These are phyloP conservation scores for Brachyrhaphis roseni DNA, from an alignment of 2,797 vertebrate genomes.

Conservation along the genomic window DNA sequence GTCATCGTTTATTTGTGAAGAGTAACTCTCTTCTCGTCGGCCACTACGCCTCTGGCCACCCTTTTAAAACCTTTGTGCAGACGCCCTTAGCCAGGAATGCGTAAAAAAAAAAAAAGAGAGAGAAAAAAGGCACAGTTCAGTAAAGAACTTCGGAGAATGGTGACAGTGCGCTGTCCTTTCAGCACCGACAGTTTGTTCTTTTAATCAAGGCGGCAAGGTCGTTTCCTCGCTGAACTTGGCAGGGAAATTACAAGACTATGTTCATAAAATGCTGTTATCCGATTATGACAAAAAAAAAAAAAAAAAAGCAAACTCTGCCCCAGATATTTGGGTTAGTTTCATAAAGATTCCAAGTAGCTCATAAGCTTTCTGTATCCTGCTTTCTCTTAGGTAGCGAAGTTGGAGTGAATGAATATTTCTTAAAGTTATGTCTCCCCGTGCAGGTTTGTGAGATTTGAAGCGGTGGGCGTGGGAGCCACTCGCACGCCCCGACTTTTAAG, in stretches of 20 bases:
- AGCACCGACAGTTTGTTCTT: slow-evolving; percentile 62
- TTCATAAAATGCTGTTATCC: neutral
- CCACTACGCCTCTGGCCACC: neutral
- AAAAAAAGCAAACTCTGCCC: neutral
- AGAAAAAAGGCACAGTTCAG: neutral
- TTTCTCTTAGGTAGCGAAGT: neutral
- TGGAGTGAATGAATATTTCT: neutral
- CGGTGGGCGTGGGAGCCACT: slow-evolving; percentile 24
- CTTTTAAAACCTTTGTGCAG: neutral
- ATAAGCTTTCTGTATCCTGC: neutral
- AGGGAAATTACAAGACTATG: neutral
- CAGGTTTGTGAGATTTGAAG: slow-evolving; percentile 16
- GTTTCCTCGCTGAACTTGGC: neutral
- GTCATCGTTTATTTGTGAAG: slow-evolving; percentile 1
- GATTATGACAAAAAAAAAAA: neutral
- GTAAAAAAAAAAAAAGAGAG: too few species aligned
- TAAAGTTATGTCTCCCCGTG: neutral
- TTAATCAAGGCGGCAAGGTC: slow-evolving; percentile 21
- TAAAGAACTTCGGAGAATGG: slow-evolving; percentile 5
- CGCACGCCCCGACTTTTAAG: slow-evolving; percentile 52
- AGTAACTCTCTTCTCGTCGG: neutral
- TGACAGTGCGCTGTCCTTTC: slow-evolving; percentile 72
- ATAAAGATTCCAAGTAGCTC: neutral
- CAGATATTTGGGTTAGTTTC: neutral
- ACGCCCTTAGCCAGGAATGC: neutral